Evolutionary conservation across 2,797 vertebrate species (phyloP), one percentile per base, ranked within the genome.

Genomic region (Betta splendens): DNA sequence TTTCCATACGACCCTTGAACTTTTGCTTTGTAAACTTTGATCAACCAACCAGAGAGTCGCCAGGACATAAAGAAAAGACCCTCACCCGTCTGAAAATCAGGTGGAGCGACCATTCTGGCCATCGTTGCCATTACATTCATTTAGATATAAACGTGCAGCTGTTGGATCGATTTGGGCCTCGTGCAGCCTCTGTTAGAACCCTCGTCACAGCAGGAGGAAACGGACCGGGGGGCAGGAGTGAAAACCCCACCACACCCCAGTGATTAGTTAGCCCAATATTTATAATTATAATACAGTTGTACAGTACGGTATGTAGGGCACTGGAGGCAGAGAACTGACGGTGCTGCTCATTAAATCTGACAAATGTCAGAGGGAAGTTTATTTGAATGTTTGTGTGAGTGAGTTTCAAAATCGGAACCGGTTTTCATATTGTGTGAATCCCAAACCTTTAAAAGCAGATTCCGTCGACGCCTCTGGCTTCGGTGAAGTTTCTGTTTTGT

Each of bases 1-100:
- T 54, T 58, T 66, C 37, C 56, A 2, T 25, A 23, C 39, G 35
- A 12, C 40, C 7, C 55, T 36, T 35, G 20, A n/a, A 69, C 64
- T n/a, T 4, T 5, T 36, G n/a, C 15, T 16, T n/a, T 33, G n/a
- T 36, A 15, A 33, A 33, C 32, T 33, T n/a, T 31, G 3, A 31
- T 13, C 3, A 17, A 17, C 7, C 9, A 20, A 16, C 3, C n/a
- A n/a, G n/a, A n/a, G n/a, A n/a, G n/a, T n/a, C n/a, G n/a, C n/a
- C n/a, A n/a, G n/a, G n/a, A n/a, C n/a, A n/a, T n/a, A n/a, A n/a
- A n/a, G n/a, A n/a, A n/a, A n/a, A n/a, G 50, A 42, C 18, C n/a
- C 11, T 40, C 21, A 48, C 25, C 16, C 5, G 5, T 15, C 2
- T 10, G n/a, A 11, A 18, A 9, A 2, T 18, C 15, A 16, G 9